Conservation (phyloP, 1,140 invertebrate species). For the Hermetia illucens region DNA sequence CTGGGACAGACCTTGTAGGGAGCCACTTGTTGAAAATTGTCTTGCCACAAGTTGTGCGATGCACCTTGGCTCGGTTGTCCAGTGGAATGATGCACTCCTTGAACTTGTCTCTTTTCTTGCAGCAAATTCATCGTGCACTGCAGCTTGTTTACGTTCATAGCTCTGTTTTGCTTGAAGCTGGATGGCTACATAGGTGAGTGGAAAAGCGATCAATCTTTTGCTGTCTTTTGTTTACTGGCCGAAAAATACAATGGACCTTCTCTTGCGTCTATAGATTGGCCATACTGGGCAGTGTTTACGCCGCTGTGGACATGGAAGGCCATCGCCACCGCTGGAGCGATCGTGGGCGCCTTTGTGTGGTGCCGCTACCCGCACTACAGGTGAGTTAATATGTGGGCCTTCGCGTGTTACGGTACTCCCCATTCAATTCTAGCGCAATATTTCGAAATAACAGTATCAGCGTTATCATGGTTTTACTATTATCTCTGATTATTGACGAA, state of each 20-base stretch:
- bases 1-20: too few relatives aligned
- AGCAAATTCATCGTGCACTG: slow-evolving; percentile 94
- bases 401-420: slow-evolving; percentile 5
- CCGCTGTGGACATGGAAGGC: slow-evolving; percentile 96
- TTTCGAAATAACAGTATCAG: too few relatives aligned
- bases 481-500: too few relatives aligned
- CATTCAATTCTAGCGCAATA: not conserved
- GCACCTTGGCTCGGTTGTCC: too few relatives aligned
- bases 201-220: too few relatives aligned
- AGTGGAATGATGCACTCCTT: slow-evolving; percentile 9
- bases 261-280: slow-evolving; percentile 48
- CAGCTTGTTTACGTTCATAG: slow-evolving; percentile 81
- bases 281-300: slow-evolving; percentile 86
- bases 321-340: slow-evolving; percentile 75
- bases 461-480: too few relatives aligned
- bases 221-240: too few relatives aligned
- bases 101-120: slow-evolving; percentile 32
- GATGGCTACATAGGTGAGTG: slow-evolving; percentile 55
- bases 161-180: slow-evolving; percentile 74
- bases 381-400: too few relatives aligned
- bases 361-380: slow-evolving; percentile 86
- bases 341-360: slow-evolving; percentile 86
- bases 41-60: too few relatives aligned
- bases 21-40: slow-evolving; percentile 8
- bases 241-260: not conserved